Evolutionary conservation across 2,113 vertebrate species (phyloP), one percentile per base, ranked within the genome.

Genomic region (Daphoenositta chrysoptera): DNA sequence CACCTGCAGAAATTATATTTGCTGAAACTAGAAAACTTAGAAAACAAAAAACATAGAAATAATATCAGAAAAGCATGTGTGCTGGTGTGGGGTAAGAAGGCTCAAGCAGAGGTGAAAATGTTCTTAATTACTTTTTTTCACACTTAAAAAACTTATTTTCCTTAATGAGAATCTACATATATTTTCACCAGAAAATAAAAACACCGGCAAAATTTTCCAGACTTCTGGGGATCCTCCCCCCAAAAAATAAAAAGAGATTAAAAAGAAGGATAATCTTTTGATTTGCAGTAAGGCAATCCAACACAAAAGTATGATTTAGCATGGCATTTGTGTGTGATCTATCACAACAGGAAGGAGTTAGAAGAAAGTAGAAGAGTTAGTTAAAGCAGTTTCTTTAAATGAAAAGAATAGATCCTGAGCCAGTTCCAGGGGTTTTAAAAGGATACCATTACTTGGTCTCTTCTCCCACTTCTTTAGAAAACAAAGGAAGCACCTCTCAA

Each of bases 1-100:
- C 42, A 96, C 19, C 66, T 83, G 33, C 47, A 87, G 42, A 95
- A 90, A 68, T 53, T 58, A 28, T 23, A 27, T 57, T 70, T 89
- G 28, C 30, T 91, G 78, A 85, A 85, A 70, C 12, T 35, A 66
- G 53, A 83, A 89, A 84, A 53, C 2, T 6, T 72, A 64, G 37
- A 71, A 76, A 85, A 44, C 30, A 88, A 21, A 76, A 80, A 69
- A 17, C 37, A 10, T 44, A 64, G 19, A 77, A 77, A 93, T 56
- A 31, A 31, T 47, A 90, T 47, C 44, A 71, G 37, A 90, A 58
- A 81, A 83, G 1, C 33, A 88, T 54, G 31, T 80, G 66, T 73
- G 9, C 8, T 75, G 4, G 13, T 64, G 13, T 9, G 6, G 11
- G 39, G 20, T 47, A 60, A 71, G 13, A 87, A 75, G 19, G 23